phyloP scores from a whole-genome alignment of 1,140 invertebrate genomes.

The Hycleus cichorii region DNA sequence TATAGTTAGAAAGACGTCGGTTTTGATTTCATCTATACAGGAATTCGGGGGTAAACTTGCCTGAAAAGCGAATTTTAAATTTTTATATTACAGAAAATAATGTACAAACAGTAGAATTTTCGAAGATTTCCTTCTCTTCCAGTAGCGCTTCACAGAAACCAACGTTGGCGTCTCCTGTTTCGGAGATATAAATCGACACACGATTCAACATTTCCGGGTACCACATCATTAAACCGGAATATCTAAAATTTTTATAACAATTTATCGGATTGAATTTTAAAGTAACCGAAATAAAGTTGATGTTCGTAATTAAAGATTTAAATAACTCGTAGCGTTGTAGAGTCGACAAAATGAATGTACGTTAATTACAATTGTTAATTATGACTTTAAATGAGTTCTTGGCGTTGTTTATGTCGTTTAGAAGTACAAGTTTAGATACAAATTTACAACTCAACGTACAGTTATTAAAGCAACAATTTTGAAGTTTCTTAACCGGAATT shows the following conservation, averaged over 20 bases:
- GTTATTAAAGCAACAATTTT: no score
- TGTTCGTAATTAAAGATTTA: no score
- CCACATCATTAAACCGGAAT: slow-evolving; percentile 48
- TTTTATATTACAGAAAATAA: not conserved
- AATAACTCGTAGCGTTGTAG: no score
- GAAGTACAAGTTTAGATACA: no score
- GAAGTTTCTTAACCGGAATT: no score
- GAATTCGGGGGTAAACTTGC: not conserved
- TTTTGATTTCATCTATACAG: slow-evolving; percentile 32
- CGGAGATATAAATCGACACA: slow-evolving; percentile 29
- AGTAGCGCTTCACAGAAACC: slow-evolving; percentile 29
- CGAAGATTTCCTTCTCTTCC: slow-evolving; percentile 5
- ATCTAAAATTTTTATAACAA: slow-evolving; percentile 35
- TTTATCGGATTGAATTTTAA: not conserved
- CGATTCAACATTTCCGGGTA: slow-evolving; percentile 49
- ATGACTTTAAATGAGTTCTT: no score
- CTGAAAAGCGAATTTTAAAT: not conserved
- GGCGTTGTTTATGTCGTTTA: no score
- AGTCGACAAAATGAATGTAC: no score
- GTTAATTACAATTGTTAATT: no score
- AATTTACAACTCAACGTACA: no score
- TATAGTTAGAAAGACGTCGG: slow-evolving; percentile 45
- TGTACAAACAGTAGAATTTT: not conserved
- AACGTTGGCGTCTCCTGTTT: slow-evolving; percentile 8
- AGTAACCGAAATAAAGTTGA: no score